Percentiles rank a stretch among this genome's conserved stretches.
Conservation (phyloP, 2,113 vertebrate species). For the Gorilla gorilla region DNA sequence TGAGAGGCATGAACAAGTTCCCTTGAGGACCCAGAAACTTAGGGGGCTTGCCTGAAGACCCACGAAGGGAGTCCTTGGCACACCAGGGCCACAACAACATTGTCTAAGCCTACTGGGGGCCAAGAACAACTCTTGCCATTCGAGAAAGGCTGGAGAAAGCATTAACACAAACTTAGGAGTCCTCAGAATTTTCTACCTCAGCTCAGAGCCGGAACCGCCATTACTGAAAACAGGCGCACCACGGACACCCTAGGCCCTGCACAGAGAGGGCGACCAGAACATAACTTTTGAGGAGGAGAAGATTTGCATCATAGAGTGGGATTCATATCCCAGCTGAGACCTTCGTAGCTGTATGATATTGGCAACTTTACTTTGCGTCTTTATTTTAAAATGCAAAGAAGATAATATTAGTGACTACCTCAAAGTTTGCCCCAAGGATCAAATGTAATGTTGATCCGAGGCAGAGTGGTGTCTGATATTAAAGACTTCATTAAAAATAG, state of each 20-base stretch:
- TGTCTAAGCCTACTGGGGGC: too few relatives aligned
- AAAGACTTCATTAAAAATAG: not conserved
- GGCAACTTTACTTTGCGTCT: not conserved
- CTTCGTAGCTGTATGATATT: not conserved
- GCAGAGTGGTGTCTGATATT: not conserved
- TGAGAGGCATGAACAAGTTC: too few relatives aligned
- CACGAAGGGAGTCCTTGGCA: too few relatives aligned
- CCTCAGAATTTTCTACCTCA: not conserved
- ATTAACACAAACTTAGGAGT: too few relatives aligned
- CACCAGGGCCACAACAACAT: too few relatives aligned
- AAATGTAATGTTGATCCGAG: not conserved
- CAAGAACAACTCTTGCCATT: not conserved
- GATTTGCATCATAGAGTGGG: accelerated
- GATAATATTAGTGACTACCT: not conserved
- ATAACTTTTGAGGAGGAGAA: too few relatives aligned
- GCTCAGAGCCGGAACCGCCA: not conserved
- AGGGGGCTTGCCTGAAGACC: too few relatives aligned
- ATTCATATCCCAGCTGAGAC: not conserved
- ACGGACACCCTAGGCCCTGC: too few relatives aligned
- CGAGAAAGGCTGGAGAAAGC: not conserved
- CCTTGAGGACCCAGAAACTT: too few relatives aligned
- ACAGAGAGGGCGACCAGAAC: too few relatives aligned
- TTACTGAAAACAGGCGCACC: too few relatives aligned
- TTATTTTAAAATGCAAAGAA: not conserved
- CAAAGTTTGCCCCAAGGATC: not conserved